Evolutionary conservation across 2,797 vertebrate genomes (phyloP).

Genomic region (Toxotes lorentzi): DNA sequence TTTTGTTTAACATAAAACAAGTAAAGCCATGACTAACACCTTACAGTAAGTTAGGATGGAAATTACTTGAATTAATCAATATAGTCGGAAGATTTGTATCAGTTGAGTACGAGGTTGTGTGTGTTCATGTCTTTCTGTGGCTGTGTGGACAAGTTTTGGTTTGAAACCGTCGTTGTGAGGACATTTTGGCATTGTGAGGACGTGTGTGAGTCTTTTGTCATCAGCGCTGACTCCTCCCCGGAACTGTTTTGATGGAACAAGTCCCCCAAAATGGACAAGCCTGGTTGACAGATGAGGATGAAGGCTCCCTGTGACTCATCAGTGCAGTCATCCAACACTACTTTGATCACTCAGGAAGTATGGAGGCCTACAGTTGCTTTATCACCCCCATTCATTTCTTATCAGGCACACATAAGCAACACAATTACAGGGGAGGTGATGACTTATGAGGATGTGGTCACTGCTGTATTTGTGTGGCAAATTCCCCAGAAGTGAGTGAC

Average conservation of each 20-base stretch:
- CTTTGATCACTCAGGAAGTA: slow-evolving; percentile 67
- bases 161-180: no score
- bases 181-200: no score
- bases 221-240: not conserved
- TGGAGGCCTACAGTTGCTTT: slow-evolving; percentile 51
- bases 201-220: slow-evolving; percentile 17
- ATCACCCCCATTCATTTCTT: slow-evolving; percentile 68
- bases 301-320: slow-evolving; percentile 57
- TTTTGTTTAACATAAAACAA: not conserved
- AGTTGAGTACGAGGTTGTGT: slow-evolving; percentile 7
- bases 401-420: slow-evolving; percentile 49
- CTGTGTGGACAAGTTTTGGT: no score
- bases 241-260: slow-evolving; percentile 48
- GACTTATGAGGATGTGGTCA: slow-evolving; percentile 64
- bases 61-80: not conserved
- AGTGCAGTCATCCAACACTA: slow-evolving; percentile 14
- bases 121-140: not conserved
- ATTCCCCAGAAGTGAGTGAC: slow-evolving; percentile 10
- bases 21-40: not conserved
- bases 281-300: slow-evolving; percentile 25
- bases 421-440: slow-evolving; percentile 41
- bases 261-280: slow-evolving; percentile 13
- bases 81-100: not conserved
- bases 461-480: not conserved
- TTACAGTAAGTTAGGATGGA: not conserved